Evolutionary conservation across 30 jellyfish, hydroid and myxozoan genomes (phyloP).

Genomic region (Hydra vulgaris): DNA sequence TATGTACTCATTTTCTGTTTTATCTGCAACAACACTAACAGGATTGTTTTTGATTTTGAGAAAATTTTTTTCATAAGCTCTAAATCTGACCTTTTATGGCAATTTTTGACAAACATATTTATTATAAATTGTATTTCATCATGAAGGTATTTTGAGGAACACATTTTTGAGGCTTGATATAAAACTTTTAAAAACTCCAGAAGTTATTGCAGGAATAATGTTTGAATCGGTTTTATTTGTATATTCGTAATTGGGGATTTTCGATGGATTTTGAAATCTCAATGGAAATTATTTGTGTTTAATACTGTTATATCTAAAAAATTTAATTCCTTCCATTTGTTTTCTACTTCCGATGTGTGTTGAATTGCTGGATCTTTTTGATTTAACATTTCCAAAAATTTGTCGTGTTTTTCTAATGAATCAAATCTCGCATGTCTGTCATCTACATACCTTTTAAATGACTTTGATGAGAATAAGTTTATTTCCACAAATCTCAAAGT

Average conservation of each 20-base stretch:
- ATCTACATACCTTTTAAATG: constrained; percentile 4
- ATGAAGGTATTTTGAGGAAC: too few relatives aligned
- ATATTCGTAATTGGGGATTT: constrained; percentile 1
- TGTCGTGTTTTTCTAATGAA: background rate
- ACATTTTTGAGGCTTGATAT: too few relatives aligned
- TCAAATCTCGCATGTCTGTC: background rate
- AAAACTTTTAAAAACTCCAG: background rate
- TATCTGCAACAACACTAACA: too few relatives aligned
- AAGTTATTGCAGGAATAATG: background rate
- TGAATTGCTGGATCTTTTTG: background rate
- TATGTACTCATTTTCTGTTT: too few relatives aligned
- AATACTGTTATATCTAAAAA: too few relatives aligned
- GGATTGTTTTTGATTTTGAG: too few relatives aligned
- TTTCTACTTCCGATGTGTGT: constrained; percentile 1
- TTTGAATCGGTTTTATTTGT: constrained; percentile 12
- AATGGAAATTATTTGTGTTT: background rate
- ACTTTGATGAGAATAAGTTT: background rate
- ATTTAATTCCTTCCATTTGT: background rate
- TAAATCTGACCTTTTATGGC: too few relatives aligned
- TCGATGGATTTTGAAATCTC: background rate
- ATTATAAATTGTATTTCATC: too few relatives aligned
- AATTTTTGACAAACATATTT: too few relatives aligned
- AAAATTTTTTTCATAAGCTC: too few relatives aligned
- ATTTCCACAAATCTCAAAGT: too few relatives aligned
- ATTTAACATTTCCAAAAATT: background rate